Evolutionary conservation across 1,140 invertebrate genomes (phyloP).

Genomic region (Zaprionus vittiger): DNA sequence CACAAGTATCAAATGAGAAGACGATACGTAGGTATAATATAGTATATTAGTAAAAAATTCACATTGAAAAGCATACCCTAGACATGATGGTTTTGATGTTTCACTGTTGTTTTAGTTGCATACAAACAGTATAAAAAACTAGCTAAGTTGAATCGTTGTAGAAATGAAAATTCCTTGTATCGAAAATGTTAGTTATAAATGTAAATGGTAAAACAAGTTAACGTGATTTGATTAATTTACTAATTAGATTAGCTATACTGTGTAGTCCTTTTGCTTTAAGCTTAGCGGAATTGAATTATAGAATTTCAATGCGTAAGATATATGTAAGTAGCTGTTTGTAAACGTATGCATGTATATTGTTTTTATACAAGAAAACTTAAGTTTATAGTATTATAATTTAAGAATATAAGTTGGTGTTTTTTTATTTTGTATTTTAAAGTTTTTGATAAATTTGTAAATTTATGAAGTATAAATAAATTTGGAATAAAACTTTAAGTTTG

Average conservation of each 20-base stretch:
- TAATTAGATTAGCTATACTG: conserved; percentile 33
- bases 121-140: conserved; percentile 72
- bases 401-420: conserved; percentile 62
- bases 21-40: conserved; percentile 48
- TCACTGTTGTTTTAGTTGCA: conserved; percentile 23
- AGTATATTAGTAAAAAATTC: conserved; percentile 23
- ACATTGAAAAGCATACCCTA: conserved; percentile 24
- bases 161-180: conserved; percentile 17
- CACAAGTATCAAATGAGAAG: conserved; percentile 71
- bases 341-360: conserved; percentile 37
- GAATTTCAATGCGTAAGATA: conserved; percentile 41
- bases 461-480: conserved; percentile 46
- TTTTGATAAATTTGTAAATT: conserved; percentile 52
- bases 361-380: conserved; percentile 30
- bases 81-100: conserved; percentile 4
- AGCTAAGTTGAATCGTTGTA: conserved; percentile 47
- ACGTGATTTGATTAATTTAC: conserved; percentile 55
- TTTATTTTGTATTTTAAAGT: conserved; percentile 25
- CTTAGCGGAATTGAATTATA: conserved; percentile 59
- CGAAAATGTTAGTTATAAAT: conserved; percentile 50
- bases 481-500: conserved; percentile 58
- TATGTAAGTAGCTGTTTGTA: conserved; percentile 43
- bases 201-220: conserved; percentile 68
- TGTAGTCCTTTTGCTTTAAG: conserved; percentile 50
- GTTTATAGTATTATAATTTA: conserved; percentile 31